Conservation (phyloP, 37 sponge, comb jelly and placozoan genomes). For the Corticium candelabrum region DNA sequence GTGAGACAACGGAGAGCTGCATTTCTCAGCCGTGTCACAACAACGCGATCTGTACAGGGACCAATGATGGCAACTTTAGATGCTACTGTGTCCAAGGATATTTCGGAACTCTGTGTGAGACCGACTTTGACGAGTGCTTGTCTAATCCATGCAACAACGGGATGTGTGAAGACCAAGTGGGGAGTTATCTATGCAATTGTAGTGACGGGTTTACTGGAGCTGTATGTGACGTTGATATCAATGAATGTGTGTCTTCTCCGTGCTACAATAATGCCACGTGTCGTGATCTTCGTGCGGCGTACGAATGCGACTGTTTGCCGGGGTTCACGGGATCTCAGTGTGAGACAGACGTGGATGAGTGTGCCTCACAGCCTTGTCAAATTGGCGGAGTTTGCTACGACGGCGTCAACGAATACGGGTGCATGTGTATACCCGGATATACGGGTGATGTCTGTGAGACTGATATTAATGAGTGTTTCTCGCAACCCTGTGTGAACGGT, state of each 20-base stretch:
- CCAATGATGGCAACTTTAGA: neutral
- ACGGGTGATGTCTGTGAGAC: slow-evolving; percentile 30
- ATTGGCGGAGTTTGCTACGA: slow-evolving; percentile 47
- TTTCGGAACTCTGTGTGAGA: too few species aligned
- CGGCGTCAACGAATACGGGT: slow-evolving; percentile 3
- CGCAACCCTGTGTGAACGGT: slow-evolving; percentile 27
- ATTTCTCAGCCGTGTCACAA: slow-evolving; percentile 2
- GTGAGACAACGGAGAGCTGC: slow-evolving; percentile 5
- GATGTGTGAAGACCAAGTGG: too few species aligned
- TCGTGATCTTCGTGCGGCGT: slow-evolving; percentile 8
- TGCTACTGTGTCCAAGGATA: too few species aligned
- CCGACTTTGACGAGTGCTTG: too few species aligned
- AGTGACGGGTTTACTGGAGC: neutral
- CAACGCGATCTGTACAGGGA: neutral
- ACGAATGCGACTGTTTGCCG: slow-evolving; percentile 28
- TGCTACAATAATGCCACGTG: slow-evolving; percentile 58
- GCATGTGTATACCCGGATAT: slow-evolving; percentile 14
- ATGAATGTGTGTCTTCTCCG: slow-evolving; percentile 27
- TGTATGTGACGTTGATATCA: too few species aligned
- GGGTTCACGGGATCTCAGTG: slow-evolving; percentile 45
- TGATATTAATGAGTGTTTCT: slow-evolving; percentile 43
- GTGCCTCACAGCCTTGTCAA: slow-evolving; percentile 31
- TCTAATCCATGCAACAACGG: too few species aligned
- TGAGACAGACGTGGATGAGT: slow-evolving; percentile 44
- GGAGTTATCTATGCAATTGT: too few species aligned